These are phyloP conservation scores for Craniophora ligustri DNA, from an alignment of 2,888 invertebrate genomes.

Conservation along the genomic window DNA sequence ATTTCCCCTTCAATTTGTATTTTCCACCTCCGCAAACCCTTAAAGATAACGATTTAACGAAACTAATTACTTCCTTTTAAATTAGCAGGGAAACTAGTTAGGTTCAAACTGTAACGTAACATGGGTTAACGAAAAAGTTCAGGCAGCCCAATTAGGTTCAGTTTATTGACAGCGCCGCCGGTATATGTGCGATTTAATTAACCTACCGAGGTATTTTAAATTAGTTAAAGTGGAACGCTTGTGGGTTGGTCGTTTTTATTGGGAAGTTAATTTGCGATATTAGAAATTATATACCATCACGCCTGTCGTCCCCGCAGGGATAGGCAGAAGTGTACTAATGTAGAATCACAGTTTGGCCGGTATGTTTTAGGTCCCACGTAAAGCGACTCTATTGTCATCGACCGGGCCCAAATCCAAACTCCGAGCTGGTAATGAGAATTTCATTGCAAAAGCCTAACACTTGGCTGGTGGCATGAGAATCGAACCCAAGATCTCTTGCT, in stretches of 20 bases:
- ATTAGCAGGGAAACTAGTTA: conserved; percentile 47
- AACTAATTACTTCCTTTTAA: conserved; percentile 43
- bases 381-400: no score
- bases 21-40: conserved; percentile 2
- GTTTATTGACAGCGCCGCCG: conserved; percentile 40
- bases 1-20: conserved; percentile 12
- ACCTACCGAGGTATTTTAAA: conserved; percentile 15
- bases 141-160: conserved; percentile 44
- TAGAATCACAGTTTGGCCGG: no score
- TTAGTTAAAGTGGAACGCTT: conserved; percentile 8
- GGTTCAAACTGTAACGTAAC: conserved; percentile 35
- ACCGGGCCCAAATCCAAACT: no score
- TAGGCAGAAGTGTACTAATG: no score
- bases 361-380: no score
- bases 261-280: no score
- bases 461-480: no score
- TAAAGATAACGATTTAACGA: conserved; percentile 30
- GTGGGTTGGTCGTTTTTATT: not conserved
- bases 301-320: no score
- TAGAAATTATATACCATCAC: no score
- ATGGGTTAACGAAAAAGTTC: conserved; percentile 38
- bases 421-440: no score
- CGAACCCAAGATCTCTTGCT: no score
- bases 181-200: conserved; percentile 40
- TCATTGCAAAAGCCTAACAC: no score